Conservation (phyloP, 2,888 invertebrate genomes). For the Oasisia sp. region DNA sequence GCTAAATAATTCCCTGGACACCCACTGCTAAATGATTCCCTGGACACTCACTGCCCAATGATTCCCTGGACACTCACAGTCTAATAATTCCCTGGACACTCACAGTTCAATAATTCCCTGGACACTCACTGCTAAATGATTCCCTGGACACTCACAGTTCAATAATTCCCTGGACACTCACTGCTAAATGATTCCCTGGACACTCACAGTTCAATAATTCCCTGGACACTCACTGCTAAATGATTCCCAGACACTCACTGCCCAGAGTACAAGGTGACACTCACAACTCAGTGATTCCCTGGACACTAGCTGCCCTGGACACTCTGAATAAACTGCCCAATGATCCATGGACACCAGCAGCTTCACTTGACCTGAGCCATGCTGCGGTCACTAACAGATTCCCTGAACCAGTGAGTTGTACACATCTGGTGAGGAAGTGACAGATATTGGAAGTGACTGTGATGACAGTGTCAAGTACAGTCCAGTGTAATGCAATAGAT, state of each 20-base stretch:
- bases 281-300: background rate
- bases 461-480: background rate
- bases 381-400: background rate
- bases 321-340: background rate
- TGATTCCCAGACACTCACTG: no score
- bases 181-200: background rate
- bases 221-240: no score
- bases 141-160: background rate
- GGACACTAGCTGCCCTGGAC: background rate
- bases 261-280: background rate
- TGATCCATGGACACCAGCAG: no score
- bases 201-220: background rate
- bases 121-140: no score
- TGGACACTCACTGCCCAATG: background rate
- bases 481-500: background rate
- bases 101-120: no score
- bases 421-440: background rate
- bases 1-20: background rate
- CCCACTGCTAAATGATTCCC: no score
- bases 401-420: background rate
- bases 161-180: background rate
- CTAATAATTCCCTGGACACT: background rate
- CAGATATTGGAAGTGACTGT: background rate
- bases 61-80: background rate
- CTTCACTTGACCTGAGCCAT: background rate